phyloP scores from a whole-genome alignment of 2,113 vertebrate species.

The Macquaria ambigua region DNA sequence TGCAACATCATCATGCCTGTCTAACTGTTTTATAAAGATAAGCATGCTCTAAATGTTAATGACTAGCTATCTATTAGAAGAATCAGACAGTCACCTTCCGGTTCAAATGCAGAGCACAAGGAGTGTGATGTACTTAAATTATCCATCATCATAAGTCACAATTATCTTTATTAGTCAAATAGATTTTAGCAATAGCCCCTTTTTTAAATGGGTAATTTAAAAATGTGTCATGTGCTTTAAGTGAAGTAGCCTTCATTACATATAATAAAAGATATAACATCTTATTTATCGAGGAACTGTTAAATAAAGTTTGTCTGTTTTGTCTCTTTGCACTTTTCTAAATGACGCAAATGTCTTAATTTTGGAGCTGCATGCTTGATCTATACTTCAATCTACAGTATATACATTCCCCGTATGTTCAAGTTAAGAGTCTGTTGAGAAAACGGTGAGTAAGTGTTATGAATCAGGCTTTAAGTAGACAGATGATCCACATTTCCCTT shows the following conservation, averaged over 20 bases:
- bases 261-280: background rate
- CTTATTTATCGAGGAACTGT: background rate
- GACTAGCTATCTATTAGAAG: background rate
- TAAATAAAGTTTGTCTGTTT: background rate
- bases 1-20: background rate
- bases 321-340: background rate
- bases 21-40: background rate
- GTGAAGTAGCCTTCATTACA: background rate
- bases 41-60: background rate
- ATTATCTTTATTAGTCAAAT: background rate
- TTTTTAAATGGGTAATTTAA: background rate
- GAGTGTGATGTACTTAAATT: background rate
- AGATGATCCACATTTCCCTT: slow-evolving; percentile 15
- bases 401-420: background rate
- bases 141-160: background rate
- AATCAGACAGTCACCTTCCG: background rate
- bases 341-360: background rate
- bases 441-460: background rate
- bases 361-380: background rate
- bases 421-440: background rate
- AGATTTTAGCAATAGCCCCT: background rate
- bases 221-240: background rate
- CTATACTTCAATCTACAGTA: background rate
- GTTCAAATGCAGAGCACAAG: background rate
- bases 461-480: slow-evolving; percentile 11